Evolutionary conservation across 2,888 invertebrate genomes (phyloP).

Genomic region (Epinotia ramella): DNA sequence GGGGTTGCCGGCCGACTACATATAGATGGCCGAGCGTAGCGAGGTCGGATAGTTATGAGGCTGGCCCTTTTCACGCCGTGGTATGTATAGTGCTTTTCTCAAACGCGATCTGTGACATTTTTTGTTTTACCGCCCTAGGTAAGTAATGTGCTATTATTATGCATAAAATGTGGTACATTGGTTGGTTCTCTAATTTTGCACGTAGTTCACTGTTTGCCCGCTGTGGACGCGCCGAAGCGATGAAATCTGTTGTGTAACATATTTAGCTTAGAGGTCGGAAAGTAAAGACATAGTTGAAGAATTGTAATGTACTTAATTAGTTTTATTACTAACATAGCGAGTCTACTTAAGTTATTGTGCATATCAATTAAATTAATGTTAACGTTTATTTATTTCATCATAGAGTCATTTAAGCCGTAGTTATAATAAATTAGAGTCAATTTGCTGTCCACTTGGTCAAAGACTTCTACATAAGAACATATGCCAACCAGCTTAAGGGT

Average conservation of each 20-base stretch:
- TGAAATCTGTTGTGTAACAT: background rate
- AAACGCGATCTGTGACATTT: no score
- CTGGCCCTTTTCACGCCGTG: no score
- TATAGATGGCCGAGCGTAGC: no score
- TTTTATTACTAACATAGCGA: slow-evolving; percentile 12
- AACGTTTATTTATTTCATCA: slow-evolving; percentile 34
- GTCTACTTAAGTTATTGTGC: slow-evolving; percentile 19
- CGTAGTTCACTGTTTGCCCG: background rate
- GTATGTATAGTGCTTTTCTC: no score
- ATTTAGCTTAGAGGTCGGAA: background rate
- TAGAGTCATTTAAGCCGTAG: background rate
- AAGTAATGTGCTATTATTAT: no score
- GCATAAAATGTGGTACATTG: no score
- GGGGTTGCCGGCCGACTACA: no score
- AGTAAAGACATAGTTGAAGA: slow-evolving; percentile 8
- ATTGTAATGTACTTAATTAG: slow-evolving; percentile 40
- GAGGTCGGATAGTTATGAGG: no score
- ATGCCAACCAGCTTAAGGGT: background rate
- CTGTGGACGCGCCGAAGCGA: background rate
- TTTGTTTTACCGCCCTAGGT: no score
- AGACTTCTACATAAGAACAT: background rate
- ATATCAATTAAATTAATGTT: slow-evolving; percentile 35
- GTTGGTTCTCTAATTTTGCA: no score
- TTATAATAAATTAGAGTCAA: slow-evolving; percentile 1
- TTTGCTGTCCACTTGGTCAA: slow-evolving; percentile 2